Conservation (phyloP, 2,888 invertebrate species). For the Agrochola litura region DNA sequence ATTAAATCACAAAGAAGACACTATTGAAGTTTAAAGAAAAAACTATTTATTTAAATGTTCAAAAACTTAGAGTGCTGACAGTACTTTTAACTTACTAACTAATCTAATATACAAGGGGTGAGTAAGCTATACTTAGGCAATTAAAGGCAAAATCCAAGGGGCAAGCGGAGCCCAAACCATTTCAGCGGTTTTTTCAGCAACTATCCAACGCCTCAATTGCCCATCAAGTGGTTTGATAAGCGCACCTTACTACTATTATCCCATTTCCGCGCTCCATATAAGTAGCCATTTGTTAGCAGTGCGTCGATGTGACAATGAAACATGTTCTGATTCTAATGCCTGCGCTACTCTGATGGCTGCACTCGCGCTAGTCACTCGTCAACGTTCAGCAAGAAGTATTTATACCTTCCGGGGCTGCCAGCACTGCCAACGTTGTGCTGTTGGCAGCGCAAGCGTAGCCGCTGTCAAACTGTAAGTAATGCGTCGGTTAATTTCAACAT, state of each 20-base stretch:
- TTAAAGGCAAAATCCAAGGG: too few relatives aligned
- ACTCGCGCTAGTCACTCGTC: constrained; percentile 39
- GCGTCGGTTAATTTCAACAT: constrained; percentile 31
- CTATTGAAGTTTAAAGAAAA: too few relatives aligned
- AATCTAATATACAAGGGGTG: too few relatives aligned
- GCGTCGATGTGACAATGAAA: constrained; percentile 47
- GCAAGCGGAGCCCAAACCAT: too few relatives aligned
- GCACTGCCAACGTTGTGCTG: constrained; percentile 1
- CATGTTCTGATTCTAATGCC: constrained; percentile 50
- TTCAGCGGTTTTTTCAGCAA: too few relatives aligned
- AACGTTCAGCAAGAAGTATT: constrained; percentile 46
- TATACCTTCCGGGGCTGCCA: constrained; percentile 60
- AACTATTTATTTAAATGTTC: too few relatives aligned
- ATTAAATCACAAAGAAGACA: too few relatives aligned
- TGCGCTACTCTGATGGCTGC: constrained; percentile 28
- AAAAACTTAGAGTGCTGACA: too few relatives aligned
- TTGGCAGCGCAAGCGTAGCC: constrained; percentile 27
- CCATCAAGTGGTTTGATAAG: not conserved
- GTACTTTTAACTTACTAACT: too few relatives aligned
- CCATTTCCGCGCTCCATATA: constrained; percentile 14
- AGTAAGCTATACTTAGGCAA: too few relatives aligned
- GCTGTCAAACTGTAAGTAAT: constrained; percentile 41
- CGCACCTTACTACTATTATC: not conserved
- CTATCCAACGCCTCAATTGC: not conserved
- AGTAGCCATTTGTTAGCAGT: constrained; percentile 5